phyloP scores from a whole-genome alignment of 2,888 invertebrate genomes.

The Scaptomyza flava region DNA sequence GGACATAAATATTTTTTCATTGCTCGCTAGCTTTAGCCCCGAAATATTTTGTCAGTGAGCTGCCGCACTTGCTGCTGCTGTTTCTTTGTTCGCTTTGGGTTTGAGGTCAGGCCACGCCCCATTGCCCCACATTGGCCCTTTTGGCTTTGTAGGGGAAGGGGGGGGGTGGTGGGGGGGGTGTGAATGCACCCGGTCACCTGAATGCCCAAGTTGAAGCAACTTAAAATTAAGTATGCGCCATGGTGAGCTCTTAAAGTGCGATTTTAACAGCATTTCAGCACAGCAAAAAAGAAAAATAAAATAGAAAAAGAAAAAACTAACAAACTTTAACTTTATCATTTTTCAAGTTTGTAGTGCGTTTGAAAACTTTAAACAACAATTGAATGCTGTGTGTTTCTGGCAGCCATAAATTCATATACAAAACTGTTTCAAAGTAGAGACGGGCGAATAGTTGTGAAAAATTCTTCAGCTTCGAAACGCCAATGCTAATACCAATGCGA shows the following conservation, averaged over 20 bases:
- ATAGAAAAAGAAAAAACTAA: neutral
- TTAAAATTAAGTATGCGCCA: slow-evolving; percentile 45
- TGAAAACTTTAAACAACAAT: too few relatives aligned
- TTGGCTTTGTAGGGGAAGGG: too few relatives aligned
- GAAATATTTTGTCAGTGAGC: slow-evolving; percentile 43
- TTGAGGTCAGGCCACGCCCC: slow-evolving; percentile 55
- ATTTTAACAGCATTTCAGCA: slow-evolving; percentile 6
- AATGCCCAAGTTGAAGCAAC: slow-evolving; percentile 18
- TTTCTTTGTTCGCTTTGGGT: slow-evolving; percentile 7
- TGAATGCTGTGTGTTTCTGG: too few relatives aligned
- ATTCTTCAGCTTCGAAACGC: neutral
- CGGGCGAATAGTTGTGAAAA: too few relatives aligned
- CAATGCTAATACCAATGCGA: neutral
- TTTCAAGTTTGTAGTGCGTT: neutral
- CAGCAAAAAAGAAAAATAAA: too few relatives aligned
- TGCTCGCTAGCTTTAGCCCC: slow-evolving; percentile 31
- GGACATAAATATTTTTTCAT: slow-evolving; percentile 55
- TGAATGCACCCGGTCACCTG: slow-evolving; percentile 13
- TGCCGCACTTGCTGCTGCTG: slow-evolving; percentile 7
- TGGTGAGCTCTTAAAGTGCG: slow-evolving; percentile 30
- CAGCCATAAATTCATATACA: too few relatives aligned
- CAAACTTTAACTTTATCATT: slow-evolving; percentile 2
- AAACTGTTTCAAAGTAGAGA: too few relatives aligned
- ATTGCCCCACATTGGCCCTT: slow-evolving; percentile 48
- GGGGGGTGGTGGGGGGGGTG: slow-evolving; percentile 1